These are phyloP conservation scores for Triops cancriformis DNA, from an alignment of 1,140 invertebrate genomes.

Conservation along the genomic window DNA sequence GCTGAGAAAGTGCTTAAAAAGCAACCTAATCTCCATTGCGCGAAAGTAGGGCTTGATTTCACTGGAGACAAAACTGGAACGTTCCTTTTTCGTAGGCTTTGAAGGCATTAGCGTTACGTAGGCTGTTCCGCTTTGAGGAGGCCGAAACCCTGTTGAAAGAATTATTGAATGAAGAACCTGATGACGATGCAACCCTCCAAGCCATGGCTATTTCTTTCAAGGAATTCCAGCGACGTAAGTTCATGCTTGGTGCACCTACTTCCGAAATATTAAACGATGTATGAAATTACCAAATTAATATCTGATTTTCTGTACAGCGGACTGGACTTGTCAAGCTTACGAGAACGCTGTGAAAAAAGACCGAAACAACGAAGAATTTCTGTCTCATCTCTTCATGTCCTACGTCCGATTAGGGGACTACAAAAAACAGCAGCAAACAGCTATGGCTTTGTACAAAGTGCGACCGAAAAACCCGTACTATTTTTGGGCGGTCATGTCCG, in stretches of 20 bases:
- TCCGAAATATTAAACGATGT: not conserved
- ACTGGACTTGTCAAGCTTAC: conserved; percentile 79
- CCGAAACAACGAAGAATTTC: conserved; percentile 79
- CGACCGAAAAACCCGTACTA: conserved; percentile 93
- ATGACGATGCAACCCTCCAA: conserved; percentile 85
- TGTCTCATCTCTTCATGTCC: conserved; percentile 90
- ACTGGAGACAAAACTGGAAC: not conserved
- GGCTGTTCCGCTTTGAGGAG: conserved; percentile 73
- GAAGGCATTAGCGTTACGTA: conserved; percentile 78
- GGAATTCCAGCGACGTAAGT: conserved; percentile 77
- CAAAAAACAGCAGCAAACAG: conserved; percentile 81
- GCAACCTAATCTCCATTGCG: conserved; percentile 77
- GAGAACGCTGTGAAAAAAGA: conserved; percentile 77
- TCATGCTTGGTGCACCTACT: not conserved
- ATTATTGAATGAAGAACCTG: conserved; percentile 70
- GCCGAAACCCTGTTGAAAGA: conserved; percentile 62
- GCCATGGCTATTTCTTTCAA: conserved; percentile 93
- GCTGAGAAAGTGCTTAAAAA: conserved; percentile 92
- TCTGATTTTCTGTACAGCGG: conserved; percentile 50
- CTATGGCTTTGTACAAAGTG: conserved; percentile 79
- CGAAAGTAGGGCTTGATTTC: conserved; percentile 51
- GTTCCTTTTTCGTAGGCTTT: conserved; percentile 45
- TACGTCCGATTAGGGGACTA: conserved; percentile 84
- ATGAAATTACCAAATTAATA: not conserved
- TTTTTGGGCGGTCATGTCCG: conserved; percentile 95